Conservation (phyloP, 2,888 invertebrate species). For the Mylabris sibirica region DNA sequence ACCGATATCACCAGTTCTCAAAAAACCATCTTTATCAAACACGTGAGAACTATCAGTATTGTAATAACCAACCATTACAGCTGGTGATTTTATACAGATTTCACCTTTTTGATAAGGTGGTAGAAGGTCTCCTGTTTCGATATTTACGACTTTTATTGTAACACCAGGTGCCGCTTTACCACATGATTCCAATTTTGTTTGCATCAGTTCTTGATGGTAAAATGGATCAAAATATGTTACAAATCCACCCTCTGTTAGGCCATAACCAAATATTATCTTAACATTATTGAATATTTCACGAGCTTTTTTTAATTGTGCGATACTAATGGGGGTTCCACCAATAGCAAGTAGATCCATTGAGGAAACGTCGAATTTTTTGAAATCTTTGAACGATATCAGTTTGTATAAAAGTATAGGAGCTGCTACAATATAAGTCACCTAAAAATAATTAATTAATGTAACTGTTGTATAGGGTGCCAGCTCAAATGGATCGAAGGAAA, state of each 20-base stretch:
- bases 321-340: conserved; percentile 43
- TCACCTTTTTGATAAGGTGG: conserved; percentile 62
- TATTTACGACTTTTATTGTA: conserved; percentile 38
- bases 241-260: conserved; percentile 58
- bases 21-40: conserved; percentile 60
- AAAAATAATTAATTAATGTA: too few relatives aligned
- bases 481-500: too few relatives aligned
- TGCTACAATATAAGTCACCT: conserved; percentile 31
- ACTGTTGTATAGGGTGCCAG: too few relatives aligned
- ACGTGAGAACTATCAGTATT: conserved; percentile 58
- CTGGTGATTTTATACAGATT: conserved; percentile 60
- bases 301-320: conserved; percentile 36
- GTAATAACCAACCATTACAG: conserved; percentile 60
- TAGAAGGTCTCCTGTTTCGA: conserved; percentile 42
- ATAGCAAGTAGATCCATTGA: conserved; percentile 35
- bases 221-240: conserved; percentile 35
- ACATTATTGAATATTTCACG: conserved; percentile 51
- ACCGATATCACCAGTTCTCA: conserved; percentile 64
- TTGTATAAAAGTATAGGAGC: conserved; percentile 40
- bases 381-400: conserved; percentile 34
- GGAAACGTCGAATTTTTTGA: conserved; percentile 35
- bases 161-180: conserved; percentile 26
- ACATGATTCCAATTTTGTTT: conserved; percentile 23
- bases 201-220: background rate
- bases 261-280: conserved; percentile 54